Conservation (phyloP, 2,113 vertebrate genomes). For the Glareola pratincola region DNA sequence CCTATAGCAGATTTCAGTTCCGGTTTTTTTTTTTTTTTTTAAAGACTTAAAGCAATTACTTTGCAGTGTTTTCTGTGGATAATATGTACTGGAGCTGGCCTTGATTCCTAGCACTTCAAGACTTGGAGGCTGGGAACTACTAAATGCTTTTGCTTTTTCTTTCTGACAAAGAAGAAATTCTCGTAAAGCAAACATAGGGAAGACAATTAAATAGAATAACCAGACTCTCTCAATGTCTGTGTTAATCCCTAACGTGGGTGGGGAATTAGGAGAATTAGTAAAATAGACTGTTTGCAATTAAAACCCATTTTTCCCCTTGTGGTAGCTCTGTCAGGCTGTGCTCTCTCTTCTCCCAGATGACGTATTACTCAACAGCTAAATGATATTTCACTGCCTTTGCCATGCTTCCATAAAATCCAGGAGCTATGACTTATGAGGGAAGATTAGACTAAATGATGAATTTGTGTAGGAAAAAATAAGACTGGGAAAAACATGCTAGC, state of each 20-base stretch:
- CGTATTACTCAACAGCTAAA: neutral
- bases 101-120: neutral
- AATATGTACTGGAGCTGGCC: neutral
- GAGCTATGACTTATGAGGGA: neutral
- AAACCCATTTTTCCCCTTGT: neutral
- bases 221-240: neutral
- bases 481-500: neutral
- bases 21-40: neutral
- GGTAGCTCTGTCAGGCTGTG: neutral
- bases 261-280: neutral
- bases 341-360: neutral
- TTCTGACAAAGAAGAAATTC: neutral
- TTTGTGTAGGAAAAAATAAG: neutral
- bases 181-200: neutral
- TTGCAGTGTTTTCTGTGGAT: neutral
- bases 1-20: neutral
- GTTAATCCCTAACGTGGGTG: neutral
- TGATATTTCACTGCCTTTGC: neutral
- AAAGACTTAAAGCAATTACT: neutral
- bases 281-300: neutral
- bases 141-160: constrained; percentile 14
- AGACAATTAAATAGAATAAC: neutral
- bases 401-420: neutral
- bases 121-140: neutral
- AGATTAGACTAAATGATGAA: neutral